Conservation (phyloP, 2,113 vertebrate genomes). For the Phrynosoma platyrhinos region DNA sequence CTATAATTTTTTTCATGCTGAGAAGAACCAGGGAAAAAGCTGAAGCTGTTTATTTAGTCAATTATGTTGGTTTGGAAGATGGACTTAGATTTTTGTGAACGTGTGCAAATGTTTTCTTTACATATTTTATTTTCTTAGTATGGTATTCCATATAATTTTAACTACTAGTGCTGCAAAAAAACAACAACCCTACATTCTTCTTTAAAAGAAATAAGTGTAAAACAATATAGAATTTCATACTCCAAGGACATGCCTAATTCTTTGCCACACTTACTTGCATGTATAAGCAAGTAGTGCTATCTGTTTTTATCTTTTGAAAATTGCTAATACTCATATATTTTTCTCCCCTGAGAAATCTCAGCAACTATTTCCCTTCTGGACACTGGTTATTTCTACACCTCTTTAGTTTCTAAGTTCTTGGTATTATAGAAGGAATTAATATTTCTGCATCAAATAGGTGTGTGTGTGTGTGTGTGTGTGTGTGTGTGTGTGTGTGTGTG, state of each 20-base stretch:
- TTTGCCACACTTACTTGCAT: not conserved
- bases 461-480: no score
- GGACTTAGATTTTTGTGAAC: conserved; percentile 58
- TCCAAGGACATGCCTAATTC: conserved; percentile 7
- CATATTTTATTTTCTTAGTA: conserved; percentile 39
- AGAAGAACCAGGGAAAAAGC: conserved; percentile 8
- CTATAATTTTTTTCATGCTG: conserved; percentile 25
- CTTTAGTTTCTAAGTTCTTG: not conserved
- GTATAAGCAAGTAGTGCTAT: not conserved
- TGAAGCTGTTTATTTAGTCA: conserved; percentile 32
- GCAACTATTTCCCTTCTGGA: not conserved
- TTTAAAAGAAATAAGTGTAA: conserved; percentile 35
- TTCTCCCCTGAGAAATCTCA: not conserved
- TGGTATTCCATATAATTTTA: conserved; percentile 1
- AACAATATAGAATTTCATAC: not conserved
- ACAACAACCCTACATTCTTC: not conserved
- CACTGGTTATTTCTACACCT: not conserved
- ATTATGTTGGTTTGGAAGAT: conserved; percentile 42
- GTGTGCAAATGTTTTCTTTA: conserved; percentile 43
- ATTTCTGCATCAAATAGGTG: no score
- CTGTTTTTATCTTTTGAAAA: not conserved
- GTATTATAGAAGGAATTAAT: no score
- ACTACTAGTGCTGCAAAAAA: not conserved
- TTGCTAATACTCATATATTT: not conserved
- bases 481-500: no score